Conservation (phyloP, 2,797 vertebrate genomes). For the Gymnopithys bicolor region DNA sequence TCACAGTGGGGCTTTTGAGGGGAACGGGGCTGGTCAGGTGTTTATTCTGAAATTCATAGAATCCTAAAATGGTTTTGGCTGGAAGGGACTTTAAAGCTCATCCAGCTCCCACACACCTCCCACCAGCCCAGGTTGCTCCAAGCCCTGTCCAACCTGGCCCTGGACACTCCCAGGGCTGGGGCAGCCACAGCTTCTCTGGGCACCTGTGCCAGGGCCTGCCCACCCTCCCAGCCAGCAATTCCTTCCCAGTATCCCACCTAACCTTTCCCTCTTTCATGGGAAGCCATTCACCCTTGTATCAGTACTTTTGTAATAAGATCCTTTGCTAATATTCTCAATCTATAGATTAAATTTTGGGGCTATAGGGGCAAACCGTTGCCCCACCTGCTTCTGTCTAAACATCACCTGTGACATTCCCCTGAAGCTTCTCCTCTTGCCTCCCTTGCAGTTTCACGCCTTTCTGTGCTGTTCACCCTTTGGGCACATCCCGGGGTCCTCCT, state of each 20-base stretch:
- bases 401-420: neutral
- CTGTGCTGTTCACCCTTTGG: neutral
- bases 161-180: neutral
- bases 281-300: neutral
- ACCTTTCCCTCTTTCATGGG: neutral
- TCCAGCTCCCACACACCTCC: neutral
- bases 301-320: no score
- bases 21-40: no score
- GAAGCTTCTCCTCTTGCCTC: neutral
- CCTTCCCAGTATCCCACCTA: neutral
- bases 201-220: neutral
- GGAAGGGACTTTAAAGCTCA: neutral
- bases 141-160: neutral
- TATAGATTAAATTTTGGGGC: neutral
- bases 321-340: neutral
- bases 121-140: neutral
- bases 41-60: neutral
- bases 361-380: accelerated
- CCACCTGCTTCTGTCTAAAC: neutral
- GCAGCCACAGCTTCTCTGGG: neutral
- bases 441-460: neutral
- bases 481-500: neutral
- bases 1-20: neutral
- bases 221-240: neutral
- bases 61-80: neutral